phyloP scores from a whole-genome alignment of 1,140 invertebrate species.

The Doryteuthis pealeii region DNA sequence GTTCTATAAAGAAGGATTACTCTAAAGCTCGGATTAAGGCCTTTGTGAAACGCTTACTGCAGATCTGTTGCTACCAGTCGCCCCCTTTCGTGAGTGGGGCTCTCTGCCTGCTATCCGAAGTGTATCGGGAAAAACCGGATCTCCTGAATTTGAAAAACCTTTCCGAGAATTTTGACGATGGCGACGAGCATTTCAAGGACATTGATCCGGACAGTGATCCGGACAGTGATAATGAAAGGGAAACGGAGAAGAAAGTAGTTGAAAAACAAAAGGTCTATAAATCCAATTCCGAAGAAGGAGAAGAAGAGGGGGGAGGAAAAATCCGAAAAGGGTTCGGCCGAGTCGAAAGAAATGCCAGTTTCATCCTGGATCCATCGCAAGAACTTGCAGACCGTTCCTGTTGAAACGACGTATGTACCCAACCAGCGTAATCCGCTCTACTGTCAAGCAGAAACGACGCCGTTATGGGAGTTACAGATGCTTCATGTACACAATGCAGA shows the following conservation, averaged over 20 bases:
- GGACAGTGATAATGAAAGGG: constrained; percentile 37
- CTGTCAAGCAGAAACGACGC: constrained; percentile 72
- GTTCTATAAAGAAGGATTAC: constrained; percentile 79
- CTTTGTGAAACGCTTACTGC: constrained; percentile 88
- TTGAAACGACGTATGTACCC: constrained; percentile 42
- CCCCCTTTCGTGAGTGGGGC: constrained; percentile 73
- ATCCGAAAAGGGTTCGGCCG: constrained; percentile 37
- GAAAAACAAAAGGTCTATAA: constrained; percentile 35
- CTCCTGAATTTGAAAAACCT: constrained; percentile 34
- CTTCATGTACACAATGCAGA: constrained; percentile 75
- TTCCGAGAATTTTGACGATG: constrained; percentile 25
- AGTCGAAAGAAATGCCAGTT: constrained; percentile 18
- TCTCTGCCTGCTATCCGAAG: constrained; percentile 78
- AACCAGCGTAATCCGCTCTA: constrained; percentile 77
- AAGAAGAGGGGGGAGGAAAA: constrained; percentile 60
- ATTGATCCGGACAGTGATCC: constrained; percentile 37
- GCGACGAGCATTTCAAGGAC: constrained; percentile 56
- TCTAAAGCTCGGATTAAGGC: constrained; percentile 73
- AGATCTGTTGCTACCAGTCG: constrained; percentile 68
- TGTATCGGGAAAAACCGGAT: constrained; percentile 57
- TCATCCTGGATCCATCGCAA: constrained; percentile 56
- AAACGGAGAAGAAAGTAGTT: constrained; percentile 54
- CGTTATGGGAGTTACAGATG: constrained; percentile 73
- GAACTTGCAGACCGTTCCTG: constrained; percentile 34
- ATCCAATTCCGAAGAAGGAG: constrained; percentile 46